Percentiles rank a stretch among this genome's conserved stretches.
Evolutionary conservation across 1,140 invertebrate species (phyloP).

Genomic region (Nixonia krombeini): DNA sequence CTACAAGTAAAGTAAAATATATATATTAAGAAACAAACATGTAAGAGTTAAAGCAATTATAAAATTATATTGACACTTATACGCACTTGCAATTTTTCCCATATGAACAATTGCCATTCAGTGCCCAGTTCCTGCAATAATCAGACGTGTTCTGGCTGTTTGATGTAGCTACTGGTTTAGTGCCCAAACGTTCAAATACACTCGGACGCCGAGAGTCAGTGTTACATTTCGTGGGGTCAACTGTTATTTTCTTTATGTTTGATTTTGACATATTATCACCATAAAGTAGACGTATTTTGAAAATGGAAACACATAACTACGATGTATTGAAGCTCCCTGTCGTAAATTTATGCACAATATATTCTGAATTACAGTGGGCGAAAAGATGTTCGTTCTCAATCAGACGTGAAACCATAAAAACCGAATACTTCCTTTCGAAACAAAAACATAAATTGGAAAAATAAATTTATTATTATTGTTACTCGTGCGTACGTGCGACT

Average conservation of each 20-base stretch:
- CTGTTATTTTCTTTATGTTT: constrained; percentile 83
- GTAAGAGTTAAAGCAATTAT: no score
- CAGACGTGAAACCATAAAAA: no score
- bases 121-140: constrained; percentile 82
- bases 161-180: constrained; percentile 76
- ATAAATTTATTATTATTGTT: no score
- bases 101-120: constrained; percentile 82
- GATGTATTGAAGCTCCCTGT: constrained; percentile 52
- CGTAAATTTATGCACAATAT: constrained; percentile 4
- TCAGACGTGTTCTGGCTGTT: constrained; percentile 70
- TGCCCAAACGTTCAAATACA: constrained; percentile 85
- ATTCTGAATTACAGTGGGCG: no score
- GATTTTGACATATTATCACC: constrained; percentile 82
- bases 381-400: no score
- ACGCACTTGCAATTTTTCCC: constrained; percentile 80
- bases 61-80: no score
- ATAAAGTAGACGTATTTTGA: constrained; percentile 67
- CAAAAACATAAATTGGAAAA: no score
- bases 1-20: no score
- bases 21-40: no score
- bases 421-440: no score
- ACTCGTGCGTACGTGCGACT: no score
- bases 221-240: constrained; percentile 80
- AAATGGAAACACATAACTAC: constrained; percentile 71
- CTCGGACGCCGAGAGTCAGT: constrained; percentile 78